Percentiles rank a stretch among this genome's conserved stretches.
Evolutionary conservation across 1,140 invertebrate species (phyloP).

Genomic region (Copidosoma floridanum): DNA sequence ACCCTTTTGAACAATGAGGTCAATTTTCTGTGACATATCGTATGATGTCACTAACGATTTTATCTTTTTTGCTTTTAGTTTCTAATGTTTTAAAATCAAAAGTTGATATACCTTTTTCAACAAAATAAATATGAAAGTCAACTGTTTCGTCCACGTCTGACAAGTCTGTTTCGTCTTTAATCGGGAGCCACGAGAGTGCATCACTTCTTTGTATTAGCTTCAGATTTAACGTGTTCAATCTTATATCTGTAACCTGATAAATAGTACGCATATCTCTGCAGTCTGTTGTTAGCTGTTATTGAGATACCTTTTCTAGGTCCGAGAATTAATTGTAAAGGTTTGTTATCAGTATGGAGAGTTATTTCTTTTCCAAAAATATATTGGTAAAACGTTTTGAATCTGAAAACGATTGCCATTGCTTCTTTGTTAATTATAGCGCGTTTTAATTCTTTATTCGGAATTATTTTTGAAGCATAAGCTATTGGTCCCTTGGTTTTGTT

Average conservation of each 20-base stretch:
- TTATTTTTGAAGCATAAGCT: constrained; percentile 7
- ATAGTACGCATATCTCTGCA: constrained; percentile 2
- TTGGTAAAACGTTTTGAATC: neutral
- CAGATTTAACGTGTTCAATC: neutral
- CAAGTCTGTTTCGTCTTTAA: neutral
- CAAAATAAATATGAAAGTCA: neutral
- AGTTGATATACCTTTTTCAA: neutral
- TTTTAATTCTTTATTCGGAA: neutral
- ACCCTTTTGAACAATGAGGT: too few relatives aligned
- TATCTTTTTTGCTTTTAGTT: neutral
- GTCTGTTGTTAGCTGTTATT: neutral
- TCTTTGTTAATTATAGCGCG: constrained; percentile 4
- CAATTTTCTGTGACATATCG: too few relatives aligned
- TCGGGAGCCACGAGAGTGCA: constrained; percentile 1
- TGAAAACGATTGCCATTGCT: too few relatives aligned
- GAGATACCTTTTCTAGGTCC: neutral
- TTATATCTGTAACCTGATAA: neutral
- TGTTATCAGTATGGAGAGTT: too few relatives aligned
- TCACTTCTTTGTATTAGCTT: neutral
- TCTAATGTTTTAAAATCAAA: neutral
- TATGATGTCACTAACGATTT: too few relatives aligned
- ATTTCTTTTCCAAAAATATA: neutral
- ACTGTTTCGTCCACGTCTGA: neutral
- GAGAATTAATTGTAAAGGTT: too few relatives aligned
- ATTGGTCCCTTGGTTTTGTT: constrained; percentile 1